A percentile compares a stretch with the other conserved stretches of the same genome.
These are phyloP conservation scores for Hoplias malabaricus DNA, from an alignment of 2,113 vertebrate species.

Conservation along the genomic window DNA sequence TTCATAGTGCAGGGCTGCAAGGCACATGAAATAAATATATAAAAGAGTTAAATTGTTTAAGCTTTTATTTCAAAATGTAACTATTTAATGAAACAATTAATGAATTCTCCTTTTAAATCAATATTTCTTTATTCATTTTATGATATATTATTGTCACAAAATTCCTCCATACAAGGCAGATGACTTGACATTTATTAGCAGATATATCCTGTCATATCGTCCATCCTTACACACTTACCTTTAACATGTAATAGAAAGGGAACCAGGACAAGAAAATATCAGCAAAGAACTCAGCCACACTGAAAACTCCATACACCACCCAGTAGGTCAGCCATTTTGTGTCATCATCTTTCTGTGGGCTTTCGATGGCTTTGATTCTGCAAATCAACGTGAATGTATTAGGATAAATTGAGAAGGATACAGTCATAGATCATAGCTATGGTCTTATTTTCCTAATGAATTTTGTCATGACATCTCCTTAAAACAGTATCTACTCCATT, in stretches of 20 bases:
- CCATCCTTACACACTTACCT: conserved; percentile 83
- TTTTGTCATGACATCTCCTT: neutral
- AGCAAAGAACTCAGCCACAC: conserved; percentile 93
- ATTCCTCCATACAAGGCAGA: too few species aligned
- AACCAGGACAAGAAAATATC: conserved; percentile 98
- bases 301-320: conserved; percentile 97
- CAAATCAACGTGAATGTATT: conserved; percentile 41
- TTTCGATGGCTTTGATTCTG: conserved; percentile 98
- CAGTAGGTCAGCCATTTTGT: conserved; percentile 99
- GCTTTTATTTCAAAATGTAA: too few species aligned
- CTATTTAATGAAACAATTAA: too few species aligned
- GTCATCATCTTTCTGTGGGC: conserved; percentile 93
- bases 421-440: neutral
- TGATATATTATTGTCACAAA: too few species aligned
- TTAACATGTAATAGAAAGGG: conserved; percentile 96
- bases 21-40: too few species aligned
- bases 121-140: too few species aligned
- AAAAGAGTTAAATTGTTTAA: too few species aligned
- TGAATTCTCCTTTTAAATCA: too few species aligned
- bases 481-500: neutral
- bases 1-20: too few species aligned
- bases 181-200: too few species aligned
- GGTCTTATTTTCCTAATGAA: neutral
- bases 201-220: too few species aligned
- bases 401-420: neutral